A percentile compares a stretch with the other conserved stretches of the same genome.
Conservation (phyloP, 1,140 invertebrate genomes). For the Drosophila ercepeae region DNA sequence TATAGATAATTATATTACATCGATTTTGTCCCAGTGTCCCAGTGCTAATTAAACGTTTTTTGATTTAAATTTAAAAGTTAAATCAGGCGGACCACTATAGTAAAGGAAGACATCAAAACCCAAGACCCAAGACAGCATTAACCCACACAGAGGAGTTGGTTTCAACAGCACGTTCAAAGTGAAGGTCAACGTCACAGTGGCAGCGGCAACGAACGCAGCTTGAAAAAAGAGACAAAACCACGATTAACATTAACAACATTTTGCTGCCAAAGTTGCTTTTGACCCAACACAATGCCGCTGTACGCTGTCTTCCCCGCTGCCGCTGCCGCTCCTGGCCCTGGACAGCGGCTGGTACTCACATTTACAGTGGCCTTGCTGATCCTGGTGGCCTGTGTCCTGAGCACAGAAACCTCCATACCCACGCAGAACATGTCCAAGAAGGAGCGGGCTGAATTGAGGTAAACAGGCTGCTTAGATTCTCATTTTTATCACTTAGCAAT, state of each 20-base stretch:
- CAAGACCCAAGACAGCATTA: slow-evolving; percentile 31
- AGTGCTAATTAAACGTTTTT: slow-evolving; percentile 24
- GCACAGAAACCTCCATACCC: slow-evolving; percentile 68
- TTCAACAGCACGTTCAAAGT: slow-evolving; percentile 57
- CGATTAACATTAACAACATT: neutral
- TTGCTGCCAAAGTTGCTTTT: slow-evolving; percentile 26
- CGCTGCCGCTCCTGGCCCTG: neutral
- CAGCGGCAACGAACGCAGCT: slow-evolving; percentile 27
- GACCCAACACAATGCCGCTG: slow-evolving; percentile 17
- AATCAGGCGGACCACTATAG: slow-evolving; percentile 40
- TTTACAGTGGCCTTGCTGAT: slow-evolving; percentile 33
- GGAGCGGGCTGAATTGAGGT: slow-evolving; percentile 86
- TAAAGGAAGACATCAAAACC: slow-evolving; percentile 51
- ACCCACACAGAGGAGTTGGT: slow-evolving; percentile 24
- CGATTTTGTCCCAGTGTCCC: neutral
- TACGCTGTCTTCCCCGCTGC: neutral
- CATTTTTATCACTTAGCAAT: neutral
- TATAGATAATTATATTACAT: slow-evolving; percentile 20
- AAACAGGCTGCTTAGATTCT: neutral
- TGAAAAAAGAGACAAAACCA: slow-evolving; percentile 24
- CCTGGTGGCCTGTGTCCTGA: slow-evolving; percentile 45
- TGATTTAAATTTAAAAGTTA: slow-evolving; percentile 46
- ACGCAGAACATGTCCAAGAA: slow-evolving; percentile 86
- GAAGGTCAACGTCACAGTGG: slow-evolving; percentile 55
- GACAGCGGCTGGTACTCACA: slow-evolving; percentile 26